phyloP scores from a whole-genome alignment of 2,888 invertebrate genomes.

The Sacculina carcini region DNA sequence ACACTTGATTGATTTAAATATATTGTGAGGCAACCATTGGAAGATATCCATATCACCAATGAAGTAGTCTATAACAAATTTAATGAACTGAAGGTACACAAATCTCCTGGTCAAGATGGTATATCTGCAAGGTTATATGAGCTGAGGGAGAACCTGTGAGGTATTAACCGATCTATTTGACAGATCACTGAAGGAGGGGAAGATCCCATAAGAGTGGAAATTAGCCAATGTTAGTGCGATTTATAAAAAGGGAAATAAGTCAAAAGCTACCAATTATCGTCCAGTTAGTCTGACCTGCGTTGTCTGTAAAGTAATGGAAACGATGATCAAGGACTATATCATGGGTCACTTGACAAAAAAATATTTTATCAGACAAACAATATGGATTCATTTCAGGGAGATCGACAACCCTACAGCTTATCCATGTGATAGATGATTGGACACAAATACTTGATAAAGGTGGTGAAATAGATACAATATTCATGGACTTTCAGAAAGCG shows the following conservation, averaged over 20 bases:
- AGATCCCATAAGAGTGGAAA: background rate
- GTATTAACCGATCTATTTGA: background rate
- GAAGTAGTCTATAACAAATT: too few species aligned
- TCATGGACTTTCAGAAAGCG: too few species aligned
- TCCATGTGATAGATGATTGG: constrained; percentile 3
- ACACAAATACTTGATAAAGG: background rate
- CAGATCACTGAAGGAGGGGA: background rate
- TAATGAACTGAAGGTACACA: too few species aligned
- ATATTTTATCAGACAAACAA: too few species aligned
- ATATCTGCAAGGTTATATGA: background rate
- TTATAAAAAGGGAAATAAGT: background rate
- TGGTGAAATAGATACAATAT: background rate
- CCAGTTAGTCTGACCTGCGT: background rate
- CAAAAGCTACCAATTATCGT: background rate
- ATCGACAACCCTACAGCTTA: background rate
- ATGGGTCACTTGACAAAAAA: too few species aligned
- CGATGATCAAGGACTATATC: too few species aligned
- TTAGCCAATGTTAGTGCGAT: background rate
- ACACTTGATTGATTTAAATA: too few species aligned
- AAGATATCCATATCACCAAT: too few species aligned
- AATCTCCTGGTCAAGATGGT: constrained; percentile 2
- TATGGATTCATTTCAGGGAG: too few species aligned
- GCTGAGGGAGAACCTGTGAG: too few species aligned
- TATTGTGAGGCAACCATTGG: too few species aligned
- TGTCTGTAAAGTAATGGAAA: too few species aligned